phyloP scores from a whole-genome alignment of 2,113 vertebrate genomes.

The Crotophaga sulcirostris region DNA sequence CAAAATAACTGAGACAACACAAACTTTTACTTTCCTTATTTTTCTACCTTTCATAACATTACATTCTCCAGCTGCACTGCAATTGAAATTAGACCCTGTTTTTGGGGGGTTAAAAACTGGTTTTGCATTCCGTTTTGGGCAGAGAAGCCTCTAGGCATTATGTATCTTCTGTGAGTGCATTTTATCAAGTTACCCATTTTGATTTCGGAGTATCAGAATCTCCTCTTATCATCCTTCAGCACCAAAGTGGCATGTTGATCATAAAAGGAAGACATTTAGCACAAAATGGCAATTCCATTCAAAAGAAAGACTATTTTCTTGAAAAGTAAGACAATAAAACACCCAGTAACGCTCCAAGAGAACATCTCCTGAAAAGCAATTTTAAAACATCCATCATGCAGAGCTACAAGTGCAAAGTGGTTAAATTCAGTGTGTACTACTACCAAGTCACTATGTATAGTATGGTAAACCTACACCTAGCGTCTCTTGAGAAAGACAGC shows the following conservation, averaged over 20 bases:
- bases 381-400: neutral
- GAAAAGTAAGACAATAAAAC: neutral
- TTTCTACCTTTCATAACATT: neutral
- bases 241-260: neutral
- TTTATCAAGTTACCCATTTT: neutral
- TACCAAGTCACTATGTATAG: neutral
- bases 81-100: neutral
- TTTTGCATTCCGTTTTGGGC: neutral
- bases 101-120: neutral
- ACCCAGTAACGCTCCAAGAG: neutral
- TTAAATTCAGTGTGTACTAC: neutral
- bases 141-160: neutral
- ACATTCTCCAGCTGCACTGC: neutral
- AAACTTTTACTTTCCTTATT: neutral
- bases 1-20: neutral
- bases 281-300: neutral
- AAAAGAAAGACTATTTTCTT: neutral
- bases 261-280: neutral
- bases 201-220: neutral
- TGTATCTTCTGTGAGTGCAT: neutral
- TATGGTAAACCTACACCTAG: neutral
- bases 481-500: neutral
- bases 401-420: neutral
- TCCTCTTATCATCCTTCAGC: accelerated
- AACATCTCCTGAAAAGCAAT: neutral